Evolutionary conservation across 2,113 vertebrate genomes (phyloP).

Genomic region (Phycodurus eques): DNA sequence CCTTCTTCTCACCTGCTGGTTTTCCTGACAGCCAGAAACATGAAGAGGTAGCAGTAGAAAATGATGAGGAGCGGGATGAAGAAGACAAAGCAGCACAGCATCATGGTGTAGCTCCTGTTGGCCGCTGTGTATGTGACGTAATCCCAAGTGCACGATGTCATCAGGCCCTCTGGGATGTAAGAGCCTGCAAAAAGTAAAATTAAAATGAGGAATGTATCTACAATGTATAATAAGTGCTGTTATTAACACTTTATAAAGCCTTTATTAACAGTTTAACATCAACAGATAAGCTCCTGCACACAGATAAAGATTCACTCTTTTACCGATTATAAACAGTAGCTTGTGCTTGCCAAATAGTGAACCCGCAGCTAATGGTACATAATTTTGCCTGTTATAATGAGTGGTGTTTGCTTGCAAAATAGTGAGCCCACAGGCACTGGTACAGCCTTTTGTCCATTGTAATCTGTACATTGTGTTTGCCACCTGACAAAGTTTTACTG

Average conservation of each 20-base stretch:
- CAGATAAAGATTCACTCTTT: not conserved
- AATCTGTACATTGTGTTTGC: too few relatives aligned
- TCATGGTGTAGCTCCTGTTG: constrained; percentile 87
- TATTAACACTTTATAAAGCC: not conserved
- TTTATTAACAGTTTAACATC: not conserved
- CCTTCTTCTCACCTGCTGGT: constrained; percentile 71
- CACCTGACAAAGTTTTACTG: too few relatives aligned
- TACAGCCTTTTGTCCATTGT: too few relatives aligned
- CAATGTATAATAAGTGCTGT: not conserved
- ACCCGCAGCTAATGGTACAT: not conserved
- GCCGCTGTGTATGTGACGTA: constrained; percentile 82
- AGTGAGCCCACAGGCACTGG: too few relatives aligned
- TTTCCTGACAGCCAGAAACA: constrained; percentile 85
- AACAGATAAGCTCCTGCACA: too few relatives aligned
- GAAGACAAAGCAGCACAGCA: constrained; percentile 92
- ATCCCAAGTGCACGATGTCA: constrained; percentile 94
- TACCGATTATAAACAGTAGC: not conserved
- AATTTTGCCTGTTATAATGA: too few relatives aligned
- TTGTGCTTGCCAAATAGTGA: not conserved
- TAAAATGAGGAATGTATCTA: not conserved
- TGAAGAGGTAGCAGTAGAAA: constrained; percentile 86
- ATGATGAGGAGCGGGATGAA: constrained; percentile 87
- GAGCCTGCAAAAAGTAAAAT: constrained; percentile 71
- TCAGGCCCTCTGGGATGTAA: constrained; percentile 88
- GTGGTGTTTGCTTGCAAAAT: too few relatives aligned